Conservation (phyloP, 1,140 invertebrate species). For the Homarus americanus region DNA sequence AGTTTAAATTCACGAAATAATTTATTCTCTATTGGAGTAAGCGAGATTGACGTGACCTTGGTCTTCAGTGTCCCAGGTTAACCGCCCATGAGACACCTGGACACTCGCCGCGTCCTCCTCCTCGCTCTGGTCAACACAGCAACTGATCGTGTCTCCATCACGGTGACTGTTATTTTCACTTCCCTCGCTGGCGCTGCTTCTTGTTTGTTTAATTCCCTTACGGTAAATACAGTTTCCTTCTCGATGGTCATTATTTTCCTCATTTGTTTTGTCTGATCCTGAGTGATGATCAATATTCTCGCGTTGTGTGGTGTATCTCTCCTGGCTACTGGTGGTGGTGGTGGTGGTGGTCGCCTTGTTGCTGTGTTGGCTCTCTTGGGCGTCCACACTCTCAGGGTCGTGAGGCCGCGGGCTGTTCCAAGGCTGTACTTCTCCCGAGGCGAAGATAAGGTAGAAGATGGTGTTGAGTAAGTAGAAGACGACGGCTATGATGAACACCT, state of each 20-base stretch:
- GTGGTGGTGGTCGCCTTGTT: background rate
- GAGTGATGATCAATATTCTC: background rate
- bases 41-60: background rate
- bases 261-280: background rate
- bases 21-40: background rate
- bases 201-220: background rate
- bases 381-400: background rate
- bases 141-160: background rate
- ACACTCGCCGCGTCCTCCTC: background rate
- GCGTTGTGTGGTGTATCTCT: background rate
- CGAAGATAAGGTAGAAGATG: constrained; percentile 43
- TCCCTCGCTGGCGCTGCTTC: background rate
- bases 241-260: background rate
- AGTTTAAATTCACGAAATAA: too few species aligned
- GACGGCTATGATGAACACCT: constrained; percentile 74
- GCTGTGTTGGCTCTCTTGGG: background rate
- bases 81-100: background rate
- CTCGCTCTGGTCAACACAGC: background rate
- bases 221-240: background rate
- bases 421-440: constrained; percentile 50
- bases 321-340: too few species aligned
- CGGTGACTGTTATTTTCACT: background rate
- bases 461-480: constrained; percentile 40
- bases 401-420: constrained; percentile 14
- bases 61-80: background rate